Conservation (phyloP, 2,113 vertebrate species). For the Acanthochromis polyacanthus region DNA sequence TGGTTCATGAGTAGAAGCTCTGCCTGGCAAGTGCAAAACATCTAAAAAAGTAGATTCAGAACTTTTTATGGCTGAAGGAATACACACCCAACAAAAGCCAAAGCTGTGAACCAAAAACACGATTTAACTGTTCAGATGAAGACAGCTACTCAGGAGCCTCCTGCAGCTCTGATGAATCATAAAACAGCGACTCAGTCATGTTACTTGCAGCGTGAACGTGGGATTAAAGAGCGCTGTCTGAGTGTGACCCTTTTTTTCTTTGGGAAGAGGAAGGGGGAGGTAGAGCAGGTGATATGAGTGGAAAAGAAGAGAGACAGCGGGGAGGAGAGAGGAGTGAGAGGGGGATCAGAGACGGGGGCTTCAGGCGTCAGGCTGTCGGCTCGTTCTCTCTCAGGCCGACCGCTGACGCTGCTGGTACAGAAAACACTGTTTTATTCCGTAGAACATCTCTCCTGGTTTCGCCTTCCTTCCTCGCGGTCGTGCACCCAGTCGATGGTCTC, state of each 20-base stretch:
- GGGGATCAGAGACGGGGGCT: constrained; percentile 28
- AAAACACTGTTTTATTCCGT: constrained; percentile 63
- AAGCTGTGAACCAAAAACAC: not conserved
- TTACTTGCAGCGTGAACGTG: constrained; percentile 6
- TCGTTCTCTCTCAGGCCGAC: constrained; percentile 36
- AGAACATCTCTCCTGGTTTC: constrained; percentile 47
- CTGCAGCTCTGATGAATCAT: no score
- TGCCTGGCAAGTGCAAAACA: not conserved
- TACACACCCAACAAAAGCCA: not conserved
- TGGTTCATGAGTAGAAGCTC: not conserved
- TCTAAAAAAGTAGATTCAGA: constrained; percentile 14
- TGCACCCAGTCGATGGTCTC: constrained; percentile 47
- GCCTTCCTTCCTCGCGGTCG: constrained; percentile 34
- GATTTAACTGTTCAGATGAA: not conserved
- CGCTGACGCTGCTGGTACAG: constrained; percentile 39
- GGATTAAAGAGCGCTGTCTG: constrained; percentile 14
- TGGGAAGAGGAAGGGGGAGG: constrained; percentile 41
- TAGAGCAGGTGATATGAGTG: constrained; percentile 62
- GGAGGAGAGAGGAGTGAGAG: constrained; percentile 67
- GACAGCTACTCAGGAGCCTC: not conserved
- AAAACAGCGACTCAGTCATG: constrained; percentile 12
- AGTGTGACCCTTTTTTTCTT: constrained; percentile 36
- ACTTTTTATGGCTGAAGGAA: not conserved
- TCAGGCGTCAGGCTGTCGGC: constrained; percentile 32
- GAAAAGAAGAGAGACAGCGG: constrained; percentile 46